Percentiles rank a stretch among this genome's conserved stretches.
phyloP scores from a whole-genome alignment of 2,888 invertebrate species.

The Mythimna loreyi region DNA sequence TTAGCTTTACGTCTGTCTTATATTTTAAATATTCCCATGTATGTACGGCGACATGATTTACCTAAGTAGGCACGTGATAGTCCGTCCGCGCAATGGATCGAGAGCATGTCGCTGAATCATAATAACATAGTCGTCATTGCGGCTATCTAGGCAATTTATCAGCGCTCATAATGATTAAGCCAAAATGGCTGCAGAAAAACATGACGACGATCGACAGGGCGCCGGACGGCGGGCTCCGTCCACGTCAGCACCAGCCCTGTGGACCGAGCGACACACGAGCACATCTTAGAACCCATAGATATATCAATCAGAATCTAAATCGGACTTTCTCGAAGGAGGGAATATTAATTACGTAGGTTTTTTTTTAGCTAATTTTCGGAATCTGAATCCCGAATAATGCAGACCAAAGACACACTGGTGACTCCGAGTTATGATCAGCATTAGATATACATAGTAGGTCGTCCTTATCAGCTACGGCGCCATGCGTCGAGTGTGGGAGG shows the following conservation, averaged over 20 bases:
- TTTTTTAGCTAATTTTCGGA: not conserved
- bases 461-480: not conserved
- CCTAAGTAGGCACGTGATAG: not conserved
- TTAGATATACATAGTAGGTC: not conserved
- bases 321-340: not conserved
- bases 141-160: conserved; percentile 35
- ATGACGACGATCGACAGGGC: no score
- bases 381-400: not conserved
- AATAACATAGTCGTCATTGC: conserved; percentile 9
- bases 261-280: not conserved
- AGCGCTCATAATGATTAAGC: conserved; percentile 16
- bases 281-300: no score
- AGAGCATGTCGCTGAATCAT: conserved; percentile 9
- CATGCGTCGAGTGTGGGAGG: not conserved
- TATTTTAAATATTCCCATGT: not conserved
- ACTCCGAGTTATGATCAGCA: not conserved
- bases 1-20: not conserved
- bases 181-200: not conserved
- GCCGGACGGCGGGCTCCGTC: conserved; percentile 7
- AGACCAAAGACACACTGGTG: not conserved
- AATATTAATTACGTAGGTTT: not conserved
- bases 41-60: not conserved
- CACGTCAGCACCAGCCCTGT: not conserved
- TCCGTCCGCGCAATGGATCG: not conserved
- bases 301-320: no score